Percentiles rank a stretch among this genome's conserved stretches.
Conservation (phyloP, 2,888 invertebrate genomes). For the Lampropteryx suffumata region DNA sequence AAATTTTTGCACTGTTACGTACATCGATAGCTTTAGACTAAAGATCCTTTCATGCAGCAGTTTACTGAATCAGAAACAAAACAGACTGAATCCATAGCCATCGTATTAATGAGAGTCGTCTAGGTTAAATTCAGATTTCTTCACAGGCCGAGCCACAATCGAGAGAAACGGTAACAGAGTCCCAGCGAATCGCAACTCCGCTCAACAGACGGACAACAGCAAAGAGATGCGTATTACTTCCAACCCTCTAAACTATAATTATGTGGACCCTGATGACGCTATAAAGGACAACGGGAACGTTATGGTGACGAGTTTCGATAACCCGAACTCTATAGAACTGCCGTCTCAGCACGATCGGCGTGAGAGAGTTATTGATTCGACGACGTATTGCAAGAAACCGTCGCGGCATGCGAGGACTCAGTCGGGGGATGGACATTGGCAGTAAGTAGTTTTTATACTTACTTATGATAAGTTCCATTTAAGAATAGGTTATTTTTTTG, state of each 20-base stretch:
- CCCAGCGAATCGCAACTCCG: slow-evolving; percentile 65
- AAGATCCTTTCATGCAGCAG: too few species aligned
- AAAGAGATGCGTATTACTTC: slow-evolving; percentile 89
- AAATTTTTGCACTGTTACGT: too few species aligned
- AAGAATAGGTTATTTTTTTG: too few species aligned
- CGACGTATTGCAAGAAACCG: slow-evolving; percentile 88
- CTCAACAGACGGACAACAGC: slow-evolving; percentile 64
- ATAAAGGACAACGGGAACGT: slow-evolving; percentile 76
- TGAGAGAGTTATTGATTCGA: slow-evolving; percentile 82
- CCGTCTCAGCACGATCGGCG: slow-evolving; percentile 78
- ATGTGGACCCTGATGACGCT: slow-evolving; percentile 86
- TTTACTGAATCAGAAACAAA: neutral
- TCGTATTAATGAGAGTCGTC: slow-evolving; percentile 6
- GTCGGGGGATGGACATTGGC: slow-evolving; percentile 75
- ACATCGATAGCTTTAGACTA: too few species aligned
- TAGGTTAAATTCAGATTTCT: slow-evolving; percentile 20
- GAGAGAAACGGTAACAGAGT: slow-evolving; percentile 80
- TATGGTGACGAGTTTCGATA: slow-evolving; percentile 88
- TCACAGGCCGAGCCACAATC: slow-evolving; percentile 82
- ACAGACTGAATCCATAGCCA: neutral
- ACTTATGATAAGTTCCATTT: too few species aligned
- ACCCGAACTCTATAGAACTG: slow-evolving; percentile 87
- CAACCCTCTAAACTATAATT: slow-evolving; percentile 89
- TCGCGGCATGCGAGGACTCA: slow-evolving; percentile 61
- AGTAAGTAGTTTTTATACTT: slow-evolving; percentile 61